A percentile compares a stretch with the other conserved stretches of the same genome.
phyloP scores from a whole-genome alignment of 2,113 vertebrate genomes.

The Chaetura pelagica region DNA sequence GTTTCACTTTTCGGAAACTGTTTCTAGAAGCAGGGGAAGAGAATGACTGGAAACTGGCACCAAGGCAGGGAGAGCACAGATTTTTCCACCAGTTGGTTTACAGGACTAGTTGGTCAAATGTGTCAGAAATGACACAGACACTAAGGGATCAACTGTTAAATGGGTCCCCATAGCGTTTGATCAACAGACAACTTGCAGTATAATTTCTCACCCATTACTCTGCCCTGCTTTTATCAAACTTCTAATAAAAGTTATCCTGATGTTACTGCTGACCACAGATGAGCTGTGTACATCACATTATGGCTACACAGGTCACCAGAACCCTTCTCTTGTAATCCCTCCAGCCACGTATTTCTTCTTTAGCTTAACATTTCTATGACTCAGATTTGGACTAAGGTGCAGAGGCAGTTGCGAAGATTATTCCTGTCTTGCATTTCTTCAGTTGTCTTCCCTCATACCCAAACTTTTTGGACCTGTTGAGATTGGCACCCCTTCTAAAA shows the following conservation, averaged over 20 bases:
- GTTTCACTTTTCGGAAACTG: neutral
- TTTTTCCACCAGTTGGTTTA: fast-evolving
- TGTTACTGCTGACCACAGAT: neutral
- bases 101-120: neutral
- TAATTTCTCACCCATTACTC: neutral
- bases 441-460: neutral
- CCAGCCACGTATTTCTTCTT: neutral
- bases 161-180: neutral
- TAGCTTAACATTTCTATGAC: neutral
- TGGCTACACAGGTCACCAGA: neutral
- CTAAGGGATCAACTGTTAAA: neutral
- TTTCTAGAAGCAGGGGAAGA: neutral
- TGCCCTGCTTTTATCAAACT: neutral
- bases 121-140: fast-evolving
- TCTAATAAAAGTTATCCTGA: neutral
- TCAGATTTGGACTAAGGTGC: neutral
- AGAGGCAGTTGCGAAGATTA: neutral
- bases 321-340: neutral
- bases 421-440: neutral
- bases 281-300: neutral
- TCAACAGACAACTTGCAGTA: neutral
- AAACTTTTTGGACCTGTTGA: neutral
- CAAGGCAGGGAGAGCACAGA: neutral
- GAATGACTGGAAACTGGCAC: neutral
- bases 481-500: neutral